These are phyloP conservation scores for Oscheius sp. DNA, from an alignment of 2,888 invertebrate species.

Conservation along the genomic window DNA sequence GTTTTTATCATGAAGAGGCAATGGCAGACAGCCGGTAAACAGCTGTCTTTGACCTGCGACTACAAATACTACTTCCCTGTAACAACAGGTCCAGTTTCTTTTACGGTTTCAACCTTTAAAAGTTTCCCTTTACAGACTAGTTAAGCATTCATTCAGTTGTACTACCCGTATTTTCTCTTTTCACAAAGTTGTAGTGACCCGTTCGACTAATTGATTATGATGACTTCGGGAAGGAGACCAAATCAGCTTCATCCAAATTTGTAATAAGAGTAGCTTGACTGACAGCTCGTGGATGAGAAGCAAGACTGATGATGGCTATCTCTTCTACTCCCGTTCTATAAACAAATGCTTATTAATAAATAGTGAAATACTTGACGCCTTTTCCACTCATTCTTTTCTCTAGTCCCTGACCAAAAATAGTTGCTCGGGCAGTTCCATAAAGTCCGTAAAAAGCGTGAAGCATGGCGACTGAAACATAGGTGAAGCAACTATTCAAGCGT, in stretches of 20 bases:
- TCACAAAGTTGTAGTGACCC: slow-evolving; percentile 1
- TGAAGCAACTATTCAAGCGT: background rate
- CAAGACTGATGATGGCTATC: slow-evolving; percentile 27
- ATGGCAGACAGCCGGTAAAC: slow-evolving; percentile 5
- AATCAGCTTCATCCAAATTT: slow-evolving; percentile 26
- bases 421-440: slow-evolving; percentile 24
- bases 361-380: no score
- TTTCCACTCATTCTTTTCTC: slow-evolving; percentile 21
- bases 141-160: background rate
- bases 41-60: background rate
- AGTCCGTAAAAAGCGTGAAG: slow-evolving; percentile 30
- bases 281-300: background rate
- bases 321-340: slow-evolving; percentile 26
- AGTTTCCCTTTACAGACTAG: background rate
- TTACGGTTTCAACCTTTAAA: background rate
- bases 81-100: background rate
- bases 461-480: slow-evolving; percentile 13
- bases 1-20: background rate
- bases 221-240: slow-evolving; percentile 14
- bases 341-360: background rate
- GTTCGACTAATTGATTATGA: background rate
- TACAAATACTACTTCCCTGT: slow-evolving; percentile 13
- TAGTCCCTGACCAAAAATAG: slow-evolving; percentile 13
- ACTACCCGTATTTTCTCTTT: background rate
- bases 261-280: slow-evolving; percentile 32